Percentiles rank a stretch among this genome's conserved stretches.
Conservation (phyloP, 2,797 vertebrate genomes). For the Okamejei kenojei region DNA sequence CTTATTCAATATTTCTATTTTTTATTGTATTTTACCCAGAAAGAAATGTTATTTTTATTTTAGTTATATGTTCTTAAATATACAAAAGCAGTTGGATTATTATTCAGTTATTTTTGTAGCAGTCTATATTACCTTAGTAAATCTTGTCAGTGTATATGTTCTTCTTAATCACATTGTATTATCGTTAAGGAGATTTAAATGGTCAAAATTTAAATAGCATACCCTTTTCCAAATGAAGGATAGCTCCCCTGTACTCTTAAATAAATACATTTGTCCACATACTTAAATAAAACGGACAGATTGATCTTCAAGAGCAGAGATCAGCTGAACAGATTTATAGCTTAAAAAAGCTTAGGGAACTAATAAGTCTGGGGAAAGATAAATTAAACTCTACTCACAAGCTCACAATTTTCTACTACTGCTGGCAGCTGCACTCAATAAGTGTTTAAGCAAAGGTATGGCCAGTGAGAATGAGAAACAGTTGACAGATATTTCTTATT, state of each 20-base stretch:
- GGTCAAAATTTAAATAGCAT: constrained; percentile 54
- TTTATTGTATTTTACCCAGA: background rate
- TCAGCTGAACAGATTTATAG: constrained; percentile 50
- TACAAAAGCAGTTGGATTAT: background rate
- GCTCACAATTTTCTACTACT: constrained; percentile 4
- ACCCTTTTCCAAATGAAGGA: constrained; percentile 56
- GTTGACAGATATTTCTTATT: constrained; percentile 27
- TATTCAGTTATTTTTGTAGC: background rate
- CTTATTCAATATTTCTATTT: background rate
- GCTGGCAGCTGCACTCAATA: constrained; percentile 6
- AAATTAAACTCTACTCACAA: constrained; percentile 35
- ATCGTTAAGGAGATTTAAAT: constrained; percentile 51
- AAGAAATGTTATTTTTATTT: background rate
- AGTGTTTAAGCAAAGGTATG: constrained; percentile 16
- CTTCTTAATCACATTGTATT: background rate
- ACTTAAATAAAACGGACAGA: constrained; percentile 42
- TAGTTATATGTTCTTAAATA: background rate
- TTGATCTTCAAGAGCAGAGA: constrained; percentile 48
- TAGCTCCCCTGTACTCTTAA: constrained; percentile 56
- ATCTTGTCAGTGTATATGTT: background rate
- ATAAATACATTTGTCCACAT: constrained; percentile 51
- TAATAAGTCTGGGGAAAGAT: constrained; percentile 36
- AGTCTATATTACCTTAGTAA: background rate
- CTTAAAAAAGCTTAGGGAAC: constrained; percentile 45
- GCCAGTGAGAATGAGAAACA: constrained; percentile 21